Evolutionary conservation across 2,113 vertebrate species (phyloP).

Genomic region (rat (Rattus norvegicus)): GRCr8 NC_086027.1:119938001-119938500

Average conservation of each 20-base stretch:
- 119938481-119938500: background rate
- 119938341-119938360: background rate
- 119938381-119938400: background rate
- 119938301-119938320: background rate
- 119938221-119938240: background rate
- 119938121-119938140: background rate
- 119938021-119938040: background rate
- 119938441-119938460: slow-evolving; percentile 19
- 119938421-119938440: background rate
- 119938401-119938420: slow-evolving; percentile 7
- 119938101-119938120: background rate
- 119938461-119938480: background rate
- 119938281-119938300: background rate
- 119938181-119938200: background rate
- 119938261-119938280: background rate
- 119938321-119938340: background rate
- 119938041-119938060: background rate
- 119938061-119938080: background rate
- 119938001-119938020: background rate
- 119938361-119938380: background rate
- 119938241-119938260: background rate
- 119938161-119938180: background rate
- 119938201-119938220: fast-evolving
- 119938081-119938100: background rate
- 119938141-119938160: background rate